Conservation (phyloP, 1,140 invertebrate genomes). For the Batillaria attramentaria region DNA sequence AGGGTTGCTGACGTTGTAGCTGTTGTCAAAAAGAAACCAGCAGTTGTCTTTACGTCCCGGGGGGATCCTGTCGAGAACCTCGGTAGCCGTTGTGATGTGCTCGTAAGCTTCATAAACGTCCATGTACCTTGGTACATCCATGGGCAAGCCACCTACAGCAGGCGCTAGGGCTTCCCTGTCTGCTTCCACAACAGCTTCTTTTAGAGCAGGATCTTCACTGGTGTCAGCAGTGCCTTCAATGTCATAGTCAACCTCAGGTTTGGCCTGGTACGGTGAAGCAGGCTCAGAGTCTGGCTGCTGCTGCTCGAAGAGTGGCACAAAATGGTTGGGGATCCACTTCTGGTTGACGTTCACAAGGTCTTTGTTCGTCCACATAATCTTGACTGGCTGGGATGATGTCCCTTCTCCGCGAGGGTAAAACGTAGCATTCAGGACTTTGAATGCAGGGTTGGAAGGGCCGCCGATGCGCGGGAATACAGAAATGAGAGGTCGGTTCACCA, state of each 20-base stretch:
- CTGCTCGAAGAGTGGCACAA: slow-evolving; percentile 29
- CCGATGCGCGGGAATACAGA: slow-evolving; percentile 17
- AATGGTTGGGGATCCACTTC: slow-evolving; percentile 22
- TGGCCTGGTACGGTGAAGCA: too few relatives aligned
- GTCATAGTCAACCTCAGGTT: not conserved
- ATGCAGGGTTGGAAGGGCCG: slow-evolving; percentile 4
- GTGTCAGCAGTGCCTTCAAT: not conserved
- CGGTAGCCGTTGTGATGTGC: slow-evolving; percentile 20
- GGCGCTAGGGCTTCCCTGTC: not conserved
- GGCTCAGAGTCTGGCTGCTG: slow-evolving; percentile 18
- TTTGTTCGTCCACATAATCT: slow-evolving; percentile 7
- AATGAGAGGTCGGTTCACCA: slow-evolving; percentile 13
- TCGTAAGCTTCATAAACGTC: slow-evolving; percentile 26
- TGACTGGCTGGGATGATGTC: not conserved
- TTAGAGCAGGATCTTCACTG: not conserved
- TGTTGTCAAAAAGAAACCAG: slow-evolving; percentile 28
- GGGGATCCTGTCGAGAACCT: slow-evolving; percentile 1
- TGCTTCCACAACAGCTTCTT: not conserved
- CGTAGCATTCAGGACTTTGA: not conserved
- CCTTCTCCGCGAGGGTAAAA: slow-evolving; percentile 10
- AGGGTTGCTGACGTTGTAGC: slow-evolving; percentile 22
- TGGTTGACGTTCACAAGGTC: not conserved
- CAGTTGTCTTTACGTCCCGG: slow-evolving; percentile 15
- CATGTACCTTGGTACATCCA: slow-evolving; percentile 20
- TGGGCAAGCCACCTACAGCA: slow-evolving; percentile 17